Evolutionary conservation across 2,113 vertebrate genomes (phyloP), one percentile per base, ranked within the genome.

Genomic region (Aspiorhynchus laticeps): DNA sequence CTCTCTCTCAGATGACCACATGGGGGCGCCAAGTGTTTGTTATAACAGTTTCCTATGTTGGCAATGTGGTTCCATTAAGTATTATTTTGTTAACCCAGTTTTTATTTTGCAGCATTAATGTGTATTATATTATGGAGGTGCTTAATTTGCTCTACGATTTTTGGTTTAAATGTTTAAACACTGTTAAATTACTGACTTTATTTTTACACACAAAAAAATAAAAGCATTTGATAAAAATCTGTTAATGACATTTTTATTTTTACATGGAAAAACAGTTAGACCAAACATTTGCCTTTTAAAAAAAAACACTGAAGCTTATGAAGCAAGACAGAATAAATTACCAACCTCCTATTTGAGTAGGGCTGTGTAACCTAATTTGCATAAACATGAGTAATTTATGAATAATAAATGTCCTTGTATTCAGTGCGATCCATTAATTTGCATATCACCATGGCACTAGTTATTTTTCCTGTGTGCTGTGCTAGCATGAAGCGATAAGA

Each of bases 311-410:
- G 36, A 84, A 12, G 43, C 77, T 28, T 79, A 46, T 74, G 65
- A 86, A 90, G 86, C 74, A 87, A 83, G 84, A 91, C 89, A 90
- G 85, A 90, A 90, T 85, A 88, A 87, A 83, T 91, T 88, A 90
- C 93, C 93, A 93, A 91, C 91, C 93, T 90, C 80, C 92, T 92
- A 92, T 90, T 89, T 87, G 84, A 91, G 78, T 74, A 88, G 91
- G 90, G 90, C 91, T 88, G 90, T 90, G 91, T 87, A 88, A 87
- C 87, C 92, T 94, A 83, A 98, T 98, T 98, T 98, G 96, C 97
- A 98, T 99, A 97, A 98, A 96, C 96, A 97, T 96, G 95, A 96
- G 90, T 96, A 96, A 95, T 95, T 95, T 97, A 97, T 98, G 97
- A 99, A 98, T 98, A 98, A 98, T 99, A 97, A 98, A 96, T 95